A percentile compares a stretch with the other conserved stretches of the same genome.
Conservation (phyloP, 2,113 vertebrate species). For the Penelope pileata region DNA sequence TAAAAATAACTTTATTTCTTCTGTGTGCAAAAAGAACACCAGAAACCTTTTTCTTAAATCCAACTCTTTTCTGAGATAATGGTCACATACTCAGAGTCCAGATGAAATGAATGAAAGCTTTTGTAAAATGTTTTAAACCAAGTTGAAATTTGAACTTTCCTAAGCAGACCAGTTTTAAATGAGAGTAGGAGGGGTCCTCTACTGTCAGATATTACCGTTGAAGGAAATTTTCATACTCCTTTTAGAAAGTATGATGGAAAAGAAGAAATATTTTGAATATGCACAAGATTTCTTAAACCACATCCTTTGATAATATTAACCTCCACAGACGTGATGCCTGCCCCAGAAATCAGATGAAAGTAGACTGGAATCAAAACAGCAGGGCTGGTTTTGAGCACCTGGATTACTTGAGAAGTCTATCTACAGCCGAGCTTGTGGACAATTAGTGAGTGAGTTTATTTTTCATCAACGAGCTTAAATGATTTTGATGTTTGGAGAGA, state of each 20-base stretch:
- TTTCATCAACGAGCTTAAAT: not conserved
- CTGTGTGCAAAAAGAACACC: not conserved
- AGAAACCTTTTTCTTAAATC: not conserved
- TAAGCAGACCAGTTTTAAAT: not conserved
- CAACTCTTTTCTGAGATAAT: not conserved
- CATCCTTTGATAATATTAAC: not conserved
- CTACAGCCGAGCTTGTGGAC: not conserved
- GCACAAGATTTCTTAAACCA: not conserved
- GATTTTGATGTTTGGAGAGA: not conserved
- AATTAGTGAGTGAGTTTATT: not conserved
- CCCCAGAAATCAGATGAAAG: not conserved
- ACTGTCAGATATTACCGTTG: not conserved
- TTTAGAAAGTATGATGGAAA: not conserved
- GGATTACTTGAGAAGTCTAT: not conserved
- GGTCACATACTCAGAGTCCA: not conserved
- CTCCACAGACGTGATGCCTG: not conserved
- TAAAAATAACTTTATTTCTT: not conserved
- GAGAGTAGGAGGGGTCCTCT: not conserved
- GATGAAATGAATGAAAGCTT: not conserved
- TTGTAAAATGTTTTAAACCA: not conserved
- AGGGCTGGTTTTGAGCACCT: not conserved
- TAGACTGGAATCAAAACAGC: not conserved
- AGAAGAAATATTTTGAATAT: not conserved
- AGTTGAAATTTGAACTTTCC: not conserved
- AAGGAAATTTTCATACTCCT: not conserved